phyloP scores from a whole-genome alignment of 2,888 invertebrate species.

The Microctonus brassicae region DNA sequence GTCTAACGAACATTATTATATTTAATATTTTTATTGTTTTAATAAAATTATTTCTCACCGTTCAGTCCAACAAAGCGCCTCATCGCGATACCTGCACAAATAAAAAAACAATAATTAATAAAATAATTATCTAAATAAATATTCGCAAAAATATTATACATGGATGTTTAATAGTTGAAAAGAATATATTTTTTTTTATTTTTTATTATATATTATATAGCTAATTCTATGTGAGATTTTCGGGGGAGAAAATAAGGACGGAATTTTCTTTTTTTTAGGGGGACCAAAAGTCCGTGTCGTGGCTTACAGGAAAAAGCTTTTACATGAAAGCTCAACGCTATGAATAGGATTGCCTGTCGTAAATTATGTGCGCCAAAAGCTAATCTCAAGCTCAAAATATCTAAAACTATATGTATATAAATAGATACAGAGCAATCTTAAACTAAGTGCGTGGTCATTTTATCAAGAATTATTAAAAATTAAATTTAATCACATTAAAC shows the following conservation, averaged over 20 bases:
- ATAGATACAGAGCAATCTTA: too few species aligned
- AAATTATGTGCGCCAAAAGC: slow-evolving; percentile 64
- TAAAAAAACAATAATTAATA: slow-evolving; percentile 38
- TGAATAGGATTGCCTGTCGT: slow-evolving; percentile 67
- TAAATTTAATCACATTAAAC: too few species aligned
- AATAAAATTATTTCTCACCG: slow-evolving; percentile 74
- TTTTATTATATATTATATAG: background rate
- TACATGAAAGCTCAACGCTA: slow-evolving; percentile 62
- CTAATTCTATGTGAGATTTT: background rate
- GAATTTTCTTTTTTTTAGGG: slow-evolving; percentile 20
- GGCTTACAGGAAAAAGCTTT: slow-evolving; percentile 70
- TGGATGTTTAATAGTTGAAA: background rate
- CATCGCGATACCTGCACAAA: slow-evolving; percentile 85
- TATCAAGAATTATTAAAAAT: too few species aligned
- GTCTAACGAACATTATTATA: too few species aligned
- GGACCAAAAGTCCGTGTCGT: slow-evolving; percentile 58
- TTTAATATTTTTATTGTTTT: background rate
- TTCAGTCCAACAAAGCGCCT: slow-evolving; percentile 90
- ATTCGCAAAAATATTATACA: too few species aligned
- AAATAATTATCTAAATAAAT: too few species aligned
- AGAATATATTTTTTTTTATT: background rate
- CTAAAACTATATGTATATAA: too few species aligned
- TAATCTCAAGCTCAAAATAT: slow-evolving; percentile 63
- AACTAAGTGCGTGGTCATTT: too few species aligned
- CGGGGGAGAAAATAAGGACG: background rate